phyloP scores from a whole-genome alignment of 2,888 invertebrate genomes.

The Tetanocera ferruginea region DNA sequence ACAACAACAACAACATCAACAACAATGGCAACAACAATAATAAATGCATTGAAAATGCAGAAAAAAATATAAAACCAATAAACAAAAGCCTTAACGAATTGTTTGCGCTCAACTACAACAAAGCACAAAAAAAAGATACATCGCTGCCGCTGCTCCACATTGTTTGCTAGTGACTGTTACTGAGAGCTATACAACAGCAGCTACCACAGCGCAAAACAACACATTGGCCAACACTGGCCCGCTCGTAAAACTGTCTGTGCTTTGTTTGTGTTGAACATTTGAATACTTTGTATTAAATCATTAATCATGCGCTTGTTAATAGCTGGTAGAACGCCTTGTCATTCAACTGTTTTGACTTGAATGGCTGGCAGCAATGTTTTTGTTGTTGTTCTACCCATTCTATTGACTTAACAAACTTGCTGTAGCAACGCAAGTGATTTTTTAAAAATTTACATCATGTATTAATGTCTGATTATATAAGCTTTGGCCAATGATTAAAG shows the following conservation, averaged over 20 bases:
- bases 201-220: not conserved
- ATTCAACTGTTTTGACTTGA: not conserved
- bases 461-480: not conserved
- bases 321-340: not conserved
- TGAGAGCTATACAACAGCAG: not conserved
- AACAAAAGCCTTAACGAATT: not conserved
- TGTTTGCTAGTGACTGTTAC: not conserved
- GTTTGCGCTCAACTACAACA: not conserved
- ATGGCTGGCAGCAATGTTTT: not conserved
- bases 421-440: not conserved
- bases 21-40: not conserved
- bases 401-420: not conserved
- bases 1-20: not conserved
- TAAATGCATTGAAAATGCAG: not conserved
- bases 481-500: too few species aligned
- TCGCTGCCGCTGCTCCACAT: not conserved
- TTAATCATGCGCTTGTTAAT: conserved; percentile 8
- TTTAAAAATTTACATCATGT: not conserved
- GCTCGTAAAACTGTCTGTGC: not conserved
- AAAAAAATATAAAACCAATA: not conserved
- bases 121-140: too few species aligned
- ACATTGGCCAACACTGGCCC: not conserved
- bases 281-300: not conserved
- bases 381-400: not conserved
- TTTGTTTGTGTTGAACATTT: not conserved